Conservation (phyloP, 2,113 vertebrate genomes). For the Zapus hudsonius region DNA sequence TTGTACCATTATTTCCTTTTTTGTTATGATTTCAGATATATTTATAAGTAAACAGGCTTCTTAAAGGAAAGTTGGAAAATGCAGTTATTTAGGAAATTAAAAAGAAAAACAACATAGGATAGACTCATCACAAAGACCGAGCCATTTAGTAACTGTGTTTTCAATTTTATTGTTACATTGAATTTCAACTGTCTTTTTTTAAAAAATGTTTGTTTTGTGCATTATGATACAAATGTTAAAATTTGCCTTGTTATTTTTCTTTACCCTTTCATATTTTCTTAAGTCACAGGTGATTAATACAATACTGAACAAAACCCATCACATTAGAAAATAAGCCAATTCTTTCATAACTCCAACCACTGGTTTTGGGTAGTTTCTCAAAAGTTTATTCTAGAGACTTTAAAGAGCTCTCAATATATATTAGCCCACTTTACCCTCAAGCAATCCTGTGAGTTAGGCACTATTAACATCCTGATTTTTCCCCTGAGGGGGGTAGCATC, state of each 20-base stretch:
- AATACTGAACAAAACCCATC: constrained; percentile 2
- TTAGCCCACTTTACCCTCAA: background rate
- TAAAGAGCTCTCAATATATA: too few species aligned
- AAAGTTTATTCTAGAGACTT: too few species aligned
- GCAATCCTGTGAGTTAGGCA: background rate
- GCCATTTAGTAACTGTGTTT: background rate
- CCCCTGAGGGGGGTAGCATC: background rate
- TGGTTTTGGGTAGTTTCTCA: background rate
- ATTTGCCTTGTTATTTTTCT: background rate
- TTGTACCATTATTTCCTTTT: constrained; percentile 41
- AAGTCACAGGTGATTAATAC: background rate
- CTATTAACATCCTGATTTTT: background rate
- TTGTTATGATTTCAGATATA: background rate
- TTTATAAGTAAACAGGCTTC: background rate
- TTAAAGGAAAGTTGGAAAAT: constrained; percentile 43
- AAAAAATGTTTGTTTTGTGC: background rate
- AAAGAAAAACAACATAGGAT: background rate
- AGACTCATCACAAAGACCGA: background rate
- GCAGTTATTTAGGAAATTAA: background rate
- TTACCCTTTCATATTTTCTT: background rate
- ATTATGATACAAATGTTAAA: constrained; percentile 8
- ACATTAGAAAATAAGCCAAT: background rate
- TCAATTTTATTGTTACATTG: background rate
- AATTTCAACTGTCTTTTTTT: background rate
- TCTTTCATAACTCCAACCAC: constrained; percentile 5